Conservation (phyloP, 2,888 invertebrate species). For the Operophtera brumata region DNA sequence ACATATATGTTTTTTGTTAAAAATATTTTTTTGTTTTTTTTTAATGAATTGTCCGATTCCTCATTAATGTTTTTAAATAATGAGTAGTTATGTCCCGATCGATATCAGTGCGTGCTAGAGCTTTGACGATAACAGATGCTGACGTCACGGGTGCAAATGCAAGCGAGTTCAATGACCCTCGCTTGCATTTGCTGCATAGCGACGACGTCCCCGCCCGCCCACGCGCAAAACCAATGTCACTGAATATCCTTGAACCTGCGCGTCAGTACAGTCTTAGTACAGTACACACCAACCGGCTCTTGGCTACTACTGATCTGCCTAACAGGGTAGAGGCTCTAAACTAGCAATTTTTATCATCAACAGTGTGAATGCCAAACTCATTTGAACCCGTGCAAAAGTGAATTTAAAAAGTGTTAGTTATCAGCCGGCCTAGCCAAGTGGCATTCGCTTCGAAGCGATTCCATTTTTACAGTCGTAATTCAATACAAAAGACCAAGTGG, state of each 20-base stretch:
- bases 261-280: constrained; percentile 34
- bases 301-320: neutral
- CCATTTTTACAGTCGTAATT: too few species aligned
- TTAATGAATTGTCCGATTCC: neutral
- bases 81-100: neutral
- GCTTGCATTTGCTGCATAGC: constrained; percentile 45
- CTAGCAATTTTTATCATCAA: neutral
- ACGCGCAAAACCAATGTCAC: constrained; percentile 53
- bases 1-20: too few species aligned
- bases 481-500: too few species aligned
- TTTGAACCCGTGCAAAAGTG: neutral
- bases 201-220: constrained; percentile 48
- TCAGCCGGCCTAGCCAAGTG: too few species aligned
- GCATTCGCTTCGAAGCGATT: too few species aligned
- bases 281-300: constrained; percentile 17
- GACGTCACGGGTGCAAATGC: constrained; percentile 62
- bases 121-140: constrained; percentile 34
- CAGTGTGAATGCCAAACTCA: neutral
- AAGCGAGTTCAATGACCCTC: constrained; percentile 37
- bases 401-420: too few species aligned
- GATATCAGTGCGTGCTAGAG: constrained; percentile 24
- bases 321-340: too few species aligned
- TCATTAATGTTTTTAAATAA: neutral
- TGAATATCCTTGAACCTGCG: constrained; percentile 52
- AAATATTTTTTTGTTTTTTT: neutral